Conservation (phyloP, 2,888 invertebrate species). For the Adelphocoris suturalis region DNA sequence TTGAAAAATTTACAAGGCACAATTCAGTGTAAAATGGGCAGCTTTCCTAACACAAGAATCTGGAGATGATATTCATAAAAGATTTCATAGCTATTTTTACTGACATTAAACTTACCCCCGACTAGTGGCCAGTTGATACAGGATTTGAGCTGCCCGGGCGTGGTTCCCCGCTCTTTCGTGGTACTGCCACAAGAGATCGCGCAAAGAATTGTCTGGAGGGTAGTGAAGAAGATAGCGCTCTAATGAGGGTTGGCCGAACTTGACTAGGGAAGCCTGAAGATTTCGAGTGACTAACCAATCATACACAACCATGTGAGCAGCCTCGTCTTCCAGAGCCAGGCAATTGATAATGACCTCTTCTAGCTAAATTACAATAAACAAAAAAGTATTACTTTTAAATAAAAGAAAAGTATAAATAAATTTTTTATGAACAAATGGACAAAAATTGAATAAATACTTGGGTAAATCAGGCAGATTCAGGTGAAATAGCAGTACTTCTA, state of each 20-base stretch:
- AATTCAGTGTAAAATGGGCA: too few relatives aligned
- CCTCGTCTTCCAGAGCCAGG: conserved; percentile 85
- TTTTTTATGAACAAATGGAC: not conserved
- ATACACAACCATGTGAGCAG: conserved; percentile 94
- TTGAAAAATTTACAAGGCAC: too few relatives aligned
- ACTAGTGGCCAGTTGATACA: conserved; percentile 91
- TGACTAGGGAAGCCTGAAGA: conserved; percentile 85
- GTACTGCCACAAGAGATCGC: conserved; percentile 96
- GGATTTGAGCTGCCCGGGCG: conserved; percentile 93
- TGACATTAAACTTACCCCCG: conserved; percentile 79
- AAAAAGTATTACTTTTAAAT: conserved; percentile 19
- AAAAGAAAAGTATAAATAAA: conserved; percentile 1
- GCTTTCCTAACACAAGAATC: too few relatives aligned
- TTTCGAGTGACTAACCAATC: conserved; percentile 93
- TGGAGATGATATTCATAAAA: too few relatives aligned
- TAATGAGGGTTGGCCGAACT: conserved; percentile 85
- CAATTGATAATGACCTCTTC: conserved; percentile 79
- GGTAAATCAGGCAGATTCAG: too few relatives aligned
- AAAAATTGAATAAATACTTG: not conserved
- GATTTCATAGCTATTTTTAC: too few relatives aligned
- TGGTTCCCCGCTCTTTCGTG: conserved; percentile 96
- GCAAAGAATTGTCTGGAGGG: conserved; percentile 80
- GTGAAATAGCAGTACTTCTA: too few relatives aligned
- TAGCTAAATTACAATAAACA: conserved; percentile 65
- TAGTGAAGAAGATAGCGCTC: conserved; percentile 85